These are phyloP conservation scores for Pangasianodon gigas DNA, from an alignment of 2,113 vertebrate species.

Conservation along the genomic window DNA sequence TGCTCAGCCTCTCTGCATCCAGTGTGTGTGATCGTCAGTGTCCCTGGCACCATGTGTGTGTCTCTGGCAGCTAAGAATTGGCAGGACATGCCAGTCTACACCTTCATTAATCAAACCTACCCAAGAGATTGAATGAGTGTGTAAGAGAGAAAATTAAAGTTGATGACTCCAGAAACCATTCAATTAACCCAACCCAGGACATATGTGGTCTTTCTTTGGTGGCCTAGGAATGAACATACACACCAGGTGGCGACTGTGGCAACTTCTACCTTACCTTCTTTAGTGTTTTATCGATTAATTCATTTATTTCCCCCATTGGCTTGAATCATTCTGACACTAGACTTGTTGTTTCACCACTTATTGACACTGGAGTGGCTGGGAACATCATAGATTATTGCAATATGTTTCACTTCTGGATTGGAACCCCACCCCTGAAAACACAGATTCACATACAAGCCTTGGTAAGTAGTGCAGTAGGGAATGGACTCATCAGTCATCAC, in stretches of 20 bases:
- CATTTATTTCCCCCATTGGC: neutral
- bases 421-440: neutral
- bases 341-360: neutral
- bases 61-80: conserved; percentile 32
- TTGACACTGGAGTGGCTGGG: neutral
- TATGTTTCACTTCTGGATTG: neutral
- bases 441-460: neutral
- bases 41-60: conserved; percentile 33
- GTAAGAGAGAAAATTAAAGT: conserved; percentile 5
- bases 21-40: neutral
- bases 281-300: neutral
- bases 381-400: neutral
- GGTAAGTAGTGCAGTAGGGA: neutral
- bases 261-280: neutral
- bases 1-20: conserved; percentile 20
- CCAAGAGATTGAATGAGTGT: conserved; percentile 19
- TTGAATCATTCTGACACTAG: neutral
- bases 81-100: conserved; percentile 38
- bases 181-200: neutral
- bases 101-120: conserved; percentile 47
- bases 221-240: neutral
- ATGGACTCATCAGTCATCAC: neutral
- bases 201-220: neutral
- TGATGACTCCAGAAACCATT: conserved; percentile 12
- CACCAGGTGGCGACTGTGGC: neutral